phyloP scores from a whole-genome alignment of 2,113 vertebrate species.

The Telmatochromis sp. region DNA sequence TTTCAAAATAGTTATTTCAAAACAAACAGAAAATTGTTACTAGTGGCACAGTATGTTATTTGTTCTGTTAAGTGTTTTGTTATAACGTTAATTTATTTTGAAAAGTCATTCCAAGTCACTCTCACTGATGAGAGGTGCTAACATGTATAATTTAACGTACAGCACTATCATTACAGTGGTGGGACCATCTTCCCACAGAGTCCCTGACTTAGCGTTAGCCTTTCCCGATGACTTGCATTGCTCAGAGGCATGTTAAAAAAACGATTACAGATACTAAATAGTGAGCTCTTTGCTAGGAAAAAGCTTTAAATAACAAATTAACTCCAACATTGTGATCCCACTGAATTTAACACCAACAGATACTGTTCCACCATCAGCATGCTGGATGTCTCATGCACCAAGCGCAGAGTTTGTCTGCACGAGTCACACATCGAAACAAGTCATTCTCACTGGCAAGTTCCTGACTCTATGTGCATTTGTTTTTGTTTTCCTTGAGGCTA shows the following conservation, averaged over 20 bases:
- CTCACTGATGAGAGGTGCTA: not conserved
- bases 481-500: not conserved
- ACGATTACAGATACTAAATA: not conserved
- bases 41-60: not conserved
- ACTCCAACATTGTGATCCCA: conserved; percentile 1
- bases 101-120: not conserved
- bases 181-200: not conserved
- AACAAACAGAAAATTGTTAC: not conserved
- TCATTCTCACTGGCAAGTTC: not conserved
- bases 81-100: not conserved
- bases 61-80: not conserved
- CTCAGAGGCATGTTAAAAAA: conserved; percentile 50
- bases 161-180: not conserved
- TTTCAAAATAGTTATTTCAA: not conserved
- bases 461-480: conserved; percentile 15
- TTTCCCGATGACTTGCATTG: conserved; percentile 18
- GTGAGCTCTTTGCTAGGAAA: not conserved
- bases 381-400: not conserved
- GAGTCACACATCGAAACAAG: conserved; percentile 1
- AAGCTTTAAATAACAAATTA: conserved; percentile 23
- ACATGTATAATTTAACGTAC: not conserved
- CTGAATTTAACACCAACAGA: not conserved
- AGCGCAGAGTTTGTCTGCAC: conserved; percentile 25
- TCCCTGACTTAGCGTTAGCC: not conserved
- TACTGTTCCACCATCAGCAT: conserved; percentile 28